Base-by-base conservation (phyloP, 2,888 invertebrate species). In the Vanessa cardui region DNA sequence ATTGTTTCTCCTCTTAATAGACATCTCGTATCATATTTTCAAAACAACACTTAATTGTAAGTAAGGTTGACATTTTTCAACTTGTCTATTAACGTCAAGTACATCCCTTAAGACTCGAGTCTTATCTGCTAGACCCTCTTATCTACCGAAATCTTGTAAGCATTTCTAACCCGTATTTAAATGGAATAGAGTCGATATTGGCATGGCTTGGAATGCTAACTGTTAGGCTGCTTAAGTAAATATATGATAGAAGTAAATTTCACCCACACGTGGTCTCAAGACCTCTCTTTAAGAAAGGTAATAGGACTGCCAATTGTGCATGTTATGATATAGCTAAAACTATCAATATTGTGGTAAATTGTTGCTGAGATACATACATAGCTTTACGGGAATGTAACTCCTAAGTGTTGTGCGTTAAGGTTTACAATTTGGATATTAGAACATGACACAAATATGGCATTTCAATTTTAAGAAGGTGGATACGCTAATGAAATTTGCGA, bases 221-320 rank as follows among this genome's bases (percentile, higher is more conserved):
- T 49, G 50, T 62, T 71, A 52, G 56, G 54, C 64, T 65, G 50
- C 60, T 65, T 68, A 70, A 66, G 64, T 54, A 56, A 56, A 56
- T 68, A 52, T 64, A 70, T 62, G 72, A 72, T 71, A 54, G 44
- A 58, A 44, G 73, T 76, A 70, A 74, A 70, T 75, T 72, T 76
- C 74, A 69, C 77, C 77, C 77, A 78, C 76, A 68, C 76, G 58
- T 62, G 63, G 54, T 66, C 62, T 62, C 63, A 71, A 66, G 64
- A 54, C 70, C 62, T 68, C 58, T 59, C 63, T 73, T 70, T 70
- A 66, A 72, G 73, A 74, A 67, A 72, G 64, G 73, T 75, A 77
- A 74, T 74, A 69, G 72, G 65, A 64, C 71, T 73, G 72, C 74
- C 77, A 76, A 76, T 77, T 70, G 68, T 73, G 73, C 70, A 74